Base-by-base conservation (phyloP, 2,113 vertebrate genomes). In the Polypterus senegalus region DNA sequence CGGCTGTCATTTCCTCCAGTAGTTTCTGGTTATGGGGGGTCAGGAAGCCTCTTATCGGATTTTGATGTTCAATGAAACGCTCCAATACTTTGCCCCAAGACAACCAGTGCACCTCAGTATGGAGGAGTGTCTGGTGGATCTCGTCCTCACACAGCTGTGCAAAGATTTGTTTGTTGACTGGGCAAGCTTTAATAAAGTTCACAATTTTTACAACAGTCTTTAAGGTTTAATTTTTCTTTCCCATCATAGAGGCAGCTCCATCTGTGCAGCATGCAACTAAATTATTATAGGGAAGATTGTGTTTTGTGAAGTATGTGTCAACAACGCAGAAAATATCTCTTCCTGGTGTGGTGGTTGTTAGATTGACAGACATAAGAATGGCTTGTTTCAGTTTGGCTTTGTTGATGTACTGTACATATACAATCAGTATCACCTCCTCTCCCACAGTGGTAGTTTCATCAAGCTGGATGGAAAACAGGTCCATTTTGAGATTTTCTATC, bases 201-300 rank as follows among this genome's bases (percentile, higher is more conserved):
- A 62, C 54, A 52, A 58, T n/a, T 62, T 66, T 66, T 47, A 62
- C 60, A 6, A 66, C 65, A 66, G 53, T 61, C 51, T 52, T 9
- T 10, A 66, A 48, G 47, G 65, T 66, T 6, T 58, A 43, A 47
- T 57, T 56, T 1, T 61, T 56, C 61, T 61, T 65, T 6, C 59
- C 59, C 59, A 65, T 65, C 27, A 56, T 47, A 8, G 63, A 45
- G 4, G 11, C 58, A 27, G 63, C 63, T 11, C 63, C 45, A 9
- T 65, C 58, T 48, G 58, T 47, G 52, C 63, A 65, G 11, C 52
- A 56, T 56, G 59, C 64, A 47, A 61, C 53, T 9, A 65, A 7
- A 45, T 65, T 65, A 43, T 61, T 27, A 56, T 61, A 65, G 59
- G 59, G 53, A 46, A 65, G 45, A 48, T 65, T 65, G 58, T 61